Base-by-base conservation (phyloP, 2,797 vertebrate genomes). In the Tinamus major region DNA sequence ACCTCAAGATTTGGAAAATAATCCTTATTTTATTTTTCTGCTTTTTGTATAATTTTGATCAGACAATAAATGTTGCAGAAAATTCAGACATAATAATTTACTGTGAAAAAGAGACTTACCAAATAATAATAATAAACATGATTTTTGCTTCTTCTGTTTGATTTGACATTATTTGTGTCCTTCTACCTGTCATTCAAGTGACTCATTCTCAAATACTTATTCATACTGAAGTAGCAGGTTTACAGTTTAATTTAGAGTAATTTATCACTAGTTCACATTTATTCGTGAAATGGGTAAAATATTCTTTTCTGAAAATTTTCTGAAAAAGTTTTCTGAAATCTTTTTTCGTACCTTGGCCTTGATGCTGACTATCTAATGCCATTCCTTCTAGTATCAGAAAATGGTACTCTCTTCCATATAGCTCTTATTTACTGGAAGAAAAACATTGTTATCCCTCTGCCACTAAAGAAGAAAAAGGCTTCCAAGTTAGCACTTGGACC, bases 41-140 rank as follows among this genome's bases (percentile, higher is more conserved):
- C 69, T 68, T 80, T 79, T 80, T 29, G 46, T 69, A 56, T 74
- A 55, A 63, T 80, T 90, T 90, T 90, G 31, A 68, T 90, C 61
- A 80, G 74, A 33, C 61, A 85, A 62, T 70, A 49, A 85, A 29
- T 55, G 76, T 85, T 82, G 75, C 70, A 69, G 67, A 82, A 80
- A 58, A 49, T 68, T 67, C 62, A 85, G 55, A 70, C 62, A 49
- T 56, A 69, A 79, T 85, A 65, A 80, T 75, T 55, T 55, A 75
- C 83, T 61, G 58, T 75, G 79, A 85, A 79, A 85, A 75, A 48
- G 24, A 53, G 68, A 23, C 53, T 63, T 79, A 85, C 46, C 56
- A 56, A 68, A 76, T 56, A 80, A 90, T 64, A 70, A 83, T 62
- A 64, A 83, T 62, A 59, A 79, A 79, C 49, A 75, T 26, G 35